A percentile compares a stretch with the other conserved stretches of the same genome.
Evolutionary conservation across 2,797 vertebrate genomes (phyloP).

Genomic region (Glyptemys insculpta): DNA sequence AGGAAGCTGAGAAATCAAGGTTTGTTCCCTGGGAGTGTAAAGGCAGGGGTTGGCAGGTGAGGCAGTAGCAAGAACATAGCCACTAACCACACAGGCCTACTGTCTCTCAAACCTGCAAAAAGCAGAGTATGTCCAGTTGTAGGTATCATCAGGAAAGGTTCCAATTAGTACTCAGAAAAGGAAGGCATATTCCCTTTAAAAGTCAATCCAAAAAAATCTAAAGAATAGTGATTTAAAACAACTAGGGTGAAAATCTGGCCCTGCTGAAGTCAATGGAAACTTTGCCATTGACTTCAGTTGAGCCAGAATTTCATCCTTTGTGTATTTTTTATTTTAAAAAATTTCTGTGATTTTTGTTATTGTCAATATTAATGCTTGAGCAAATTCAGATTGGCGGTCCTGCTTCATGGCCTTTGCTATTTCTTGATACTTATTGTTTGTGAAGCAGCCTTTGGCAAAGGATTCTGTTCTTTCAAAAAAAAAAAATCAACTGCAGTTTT

Average conservation of each 20-base stretch:
- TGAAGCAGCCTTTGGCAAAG: background rate
- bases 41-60: accelerated
- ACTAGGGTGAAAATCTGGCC: accelerated
- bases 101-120: background rate
- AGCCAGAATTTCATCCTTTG: background rate
- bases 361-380: background rate
- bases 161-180: background rate
- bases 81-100: accelerated
- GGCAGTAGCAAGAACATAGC: background rate
- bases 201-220: background rate
- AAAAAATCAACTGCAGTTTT: background rate
- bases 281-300: background rate
- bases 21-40: background rate
- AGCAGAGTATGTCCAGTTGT: background rate
- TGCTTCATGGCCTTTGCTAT: background rate
- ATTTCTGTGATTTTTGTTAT: background rate
- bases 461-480: background rate
- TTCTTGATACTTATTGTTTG: background rate
- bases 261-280: accelerated
- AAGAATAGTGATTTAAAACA: background rate
- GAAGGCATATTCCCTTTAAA: background rate
- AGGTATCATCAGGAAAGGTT: background rate
- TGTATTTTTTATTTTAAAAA: background rate
- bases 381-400: background rate
- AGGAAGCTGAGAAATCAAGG: accelerated